Conservation (phyloP, 2,797 vertebrate genomes). For the Sebastes ruberrimus region DNA sequence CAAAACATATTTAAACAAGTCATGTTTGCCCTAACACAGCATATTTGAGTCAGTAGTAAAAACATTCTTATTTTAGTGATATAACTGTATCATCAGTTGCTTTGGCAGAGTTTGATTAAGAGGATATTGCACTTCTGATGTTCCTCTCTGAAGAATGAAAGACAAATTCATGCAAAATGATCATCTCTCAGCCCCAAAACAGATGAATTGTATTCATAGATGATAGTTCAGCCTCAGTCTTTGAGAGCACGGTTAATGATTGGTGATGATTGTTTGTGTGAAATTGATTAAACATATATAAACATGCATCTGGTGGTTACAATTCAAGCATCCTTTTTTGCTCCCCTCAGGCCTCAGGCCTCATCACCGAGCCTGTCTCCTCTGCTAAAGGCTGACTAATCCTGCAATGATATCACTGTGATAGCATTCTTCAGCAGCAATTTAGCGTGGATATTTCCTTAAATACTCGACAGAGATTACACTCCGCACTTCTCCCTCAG, state of each 20-base stretch:
- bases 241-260: not conserved
- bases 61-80: not conserved
- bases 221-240: no score
- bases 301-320: not conserved
- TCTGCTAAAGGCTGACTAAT: not conserved
- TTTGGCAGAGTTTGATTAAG: not conserved
- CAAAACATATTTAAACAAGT: not conserved
- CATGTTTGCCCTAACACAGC: not conserved
- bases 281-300: not conserved
- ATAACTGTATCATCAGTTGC: not conserved
- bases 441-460: not conserved
- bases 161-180: not conserved
- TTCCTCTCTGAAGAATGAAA: not conserved
- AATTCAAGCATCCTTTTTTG: not conserved
- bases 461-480: constrained; percentile 9
- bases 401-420: not conserved
- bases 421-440: not conserved
- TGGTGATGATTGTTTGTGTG: not conserved
- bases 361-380: not conserved
- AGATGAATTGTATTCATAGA: not conserved
- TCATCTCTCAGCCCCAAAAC: not conserved
- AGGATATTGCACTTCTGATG: not conserved
- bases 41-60: not conserved
- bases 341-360: not conserved
- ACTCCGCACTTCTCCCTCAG: not conserved